Conservation (phyloP, 1,140 invertebrate genomes). For the Listronotus bonariensis region DNA sequence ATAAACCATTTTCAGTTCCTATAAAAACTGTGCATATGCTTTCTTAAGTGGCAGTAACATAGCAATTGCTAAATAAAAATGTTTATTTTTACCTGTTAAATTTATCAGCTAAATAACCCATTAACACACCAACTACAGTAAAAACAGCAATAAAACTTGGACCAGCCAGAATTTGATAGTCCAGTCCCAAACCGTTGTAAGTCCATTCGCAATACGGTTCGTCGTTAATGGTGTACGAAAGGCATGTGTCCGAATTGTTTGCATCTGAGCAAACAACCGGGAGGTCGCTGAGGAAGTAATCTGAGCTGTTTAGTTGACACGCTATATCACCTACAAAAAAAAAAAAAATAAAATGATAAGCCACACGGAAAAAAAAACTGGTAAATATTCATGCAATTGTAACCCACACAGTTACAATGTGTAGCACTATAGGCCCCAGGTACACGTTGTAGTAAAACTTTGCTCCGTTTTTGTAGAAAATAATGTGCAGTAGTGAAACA, state of each 20-base stretch:
- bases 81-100: conserved; percentile 65
- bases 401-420: too few species aligned
- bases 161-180: conserved; percentile 90
- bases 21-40: too few species aligned
- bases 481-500: too few species aligned
- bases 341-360: too few species aligned
- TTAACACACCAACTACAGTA: conserved; percentile 81
- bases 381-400: too few species aligned
- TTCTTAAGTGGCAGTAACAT: too few species aligned
- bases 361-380: too few species aligned
- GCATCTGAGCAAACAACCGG: conserved; percentile 68
- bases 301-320: conserved; percentile 76
- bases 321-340: conserved; percentile 68
- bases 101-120: conserved; percentile 85
- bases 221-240: conserved; percentile 68
- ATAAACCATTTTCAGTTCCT: too few species aligned
- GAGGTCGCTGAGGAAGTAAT: conserved; percentile 62
- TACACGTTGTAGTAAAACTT: too few species aligned
- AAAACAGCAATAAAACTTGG: conserved; percentile 91
- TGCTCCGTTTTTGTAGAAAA: too few species aligned
- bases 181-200: conserved; percentile 88
- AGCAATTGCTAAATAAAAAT: too few species aligned
- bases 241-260: conserved; percentile 68
- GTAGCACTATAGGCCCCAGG: too few species aligned
- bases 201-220: conserved; percentile 85